Conservation (phyloP, 2,113 vertebrate genomes). For the Brienomyrus longianalis region DNA sequence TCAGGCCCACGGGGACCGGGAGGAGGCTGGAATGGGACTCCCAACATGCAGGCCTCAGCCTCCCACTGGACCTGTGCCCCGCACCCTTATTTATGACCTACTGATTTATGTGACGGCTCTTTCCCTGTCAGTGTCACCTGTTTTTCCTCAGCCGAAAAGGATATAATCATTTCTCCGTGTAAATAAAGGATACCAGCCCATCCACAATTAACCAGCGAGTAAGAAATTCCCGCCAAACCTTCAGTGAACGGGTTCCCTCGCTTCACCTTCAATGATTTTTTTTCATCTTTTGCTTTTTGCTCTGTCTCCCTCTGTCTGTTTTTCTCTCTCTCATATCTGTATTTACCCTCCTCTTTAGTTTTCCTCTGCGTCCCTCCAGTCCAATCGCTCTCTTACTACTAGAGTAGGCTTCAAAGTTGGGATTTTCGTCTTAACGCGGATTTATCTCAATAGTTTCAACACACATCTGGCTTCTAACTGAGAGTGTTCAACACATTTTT, state of each 20-base stretch:
- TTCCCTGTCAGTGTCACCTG: not conserved
- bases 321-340: not conserved
- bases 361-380: not conserved
- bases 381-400: not conserved
- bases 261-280: not conserved
- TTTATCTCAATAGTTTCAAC: not conserved
- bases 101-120: slow-evolving; percentile 1
- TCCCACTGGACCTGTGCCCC: not conserved
- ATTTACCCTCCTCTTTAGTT: not conserved
- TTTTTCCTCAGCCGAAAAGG: not conserved
- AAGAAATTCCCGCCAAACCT: not conserved
- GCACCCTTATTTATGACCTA: not conserved
- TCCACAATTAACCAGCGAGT: not conserved
- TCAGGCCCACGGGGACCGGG: not conserved
- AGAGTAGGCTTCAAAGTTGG: not conserved
- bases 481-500: not conserved
- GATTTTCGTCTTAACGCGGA: not conserved
- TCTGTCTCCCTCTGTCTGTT: not conserved
- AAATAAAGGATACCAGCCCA: not conserved
- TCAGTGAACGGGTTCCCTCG: not conserved
- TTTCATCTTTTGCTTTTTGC: not conserved
- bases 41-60: not conserved
- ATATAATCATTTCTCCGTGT: not conserved
- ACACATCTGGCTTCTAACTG: not conserved
- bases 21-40: not conserved